These are phyloP conservation scores for Mystacornis crossleyi DNA, from an alignment of 2,113 vertebrate genomes.

Conservation along the genomic window DNA sequence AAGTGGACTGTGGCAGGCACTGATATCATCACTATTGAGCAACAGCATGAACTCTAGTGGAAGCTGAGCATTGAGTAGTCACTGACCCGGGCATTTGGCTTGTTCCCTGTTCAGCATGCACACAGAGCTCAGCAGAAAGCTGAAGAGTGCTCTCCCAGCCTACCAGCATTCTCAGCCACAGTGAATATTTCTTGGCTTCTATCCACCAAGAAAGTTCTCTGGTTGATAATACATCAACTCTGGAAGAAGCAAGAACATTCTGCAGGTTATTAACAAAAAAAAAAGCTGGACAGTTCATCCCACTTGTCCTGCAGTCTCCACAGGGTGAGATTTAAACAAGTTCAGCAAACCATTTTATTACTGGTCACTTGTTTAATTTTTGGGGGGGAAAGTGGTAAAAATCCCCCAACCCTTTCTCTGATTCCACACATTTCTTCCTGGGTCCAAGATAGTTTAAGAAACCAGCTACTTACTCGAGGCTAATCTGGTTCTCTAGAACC, in stretches of 20 bases:
- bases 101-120: neutral
- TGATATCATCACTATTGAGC: neutral
- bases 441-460: neutral
- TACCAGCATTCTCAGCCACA: neutral
- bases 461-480: neutral
- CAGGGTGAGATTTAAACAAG: neutral
- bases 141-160: neutral
- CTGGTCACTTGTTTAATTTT: neutral
- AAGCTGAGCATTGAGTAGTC: neutral
- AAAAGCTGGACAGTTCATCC: neutral
- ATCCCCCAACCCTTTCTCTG: neutral
- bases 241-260: neutral
- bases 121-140: neutral
- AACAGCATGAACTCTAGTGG: neutral
- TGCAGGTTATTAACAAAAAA: neutral
- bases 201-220: neutral
- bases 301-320: neutral
- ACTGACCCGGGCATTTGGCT: neutral
- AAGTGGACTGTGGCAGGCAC: neutral
- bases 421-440: neutral
- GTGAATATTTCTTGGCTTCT: neutral
- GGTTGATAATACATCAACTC: neutral
- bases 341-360: neutral
- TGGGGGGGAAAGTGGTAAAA: neutral
- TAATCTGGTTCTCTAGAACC: neutral